Percentiles rank a stretch among this genome's conserved stretches.
Evolutionary conservation across 2,888 invertebrate species (phyloP).

Genomic region (Nomada ferruginata): DNA sequence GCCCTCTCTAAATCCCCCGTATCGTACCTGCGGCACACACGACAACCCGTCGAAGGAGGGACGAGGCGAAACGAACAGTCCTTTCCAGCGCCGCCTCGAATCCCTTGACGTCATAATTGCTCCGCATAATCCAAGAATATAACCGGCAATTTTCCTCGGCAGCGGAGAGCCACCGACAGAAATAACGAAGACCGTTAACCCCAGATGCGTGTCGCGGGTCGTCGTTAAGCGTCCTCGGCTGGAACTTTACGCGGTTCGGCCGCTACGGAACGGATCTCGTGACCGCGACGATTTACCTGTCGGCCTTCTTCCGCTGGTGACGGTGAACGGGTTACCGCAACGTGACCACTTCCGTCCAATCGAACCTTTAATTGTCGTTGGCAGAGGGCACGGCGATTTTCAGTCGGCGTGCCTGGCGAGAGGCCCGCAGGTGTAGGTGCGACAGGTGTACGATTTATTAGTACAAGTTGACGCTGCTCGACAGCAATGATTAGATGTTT

Average conservation of each 20-base stretch:
- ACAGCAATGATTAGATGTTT: too few species aligned
- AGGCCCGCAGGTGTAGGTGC: too few species aligned
- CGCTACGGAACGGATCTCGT: conserved; percentile 62
- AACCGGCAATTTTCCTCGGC: conserved; percentile 69
- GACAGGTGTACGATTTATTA: too few species aligned
- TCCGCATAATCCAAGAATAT: conserved; percentile 64
- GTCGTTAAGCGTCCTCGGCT: conserved; percentile 64
- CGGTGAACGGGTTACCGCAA: conserved; percentile 55
- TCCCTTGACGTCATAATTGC: conserved; percentile 70
- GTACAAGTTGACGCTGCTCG: too few species aligned
- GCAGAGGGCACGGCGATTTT: neutral
- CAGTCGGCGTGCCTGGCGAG: too few species aligned
- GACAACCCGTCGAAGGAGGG: neutral
- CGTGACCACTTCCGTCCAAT: conserved; percentile 62
- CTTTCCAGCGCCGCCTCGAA: conserved; percentile 27
- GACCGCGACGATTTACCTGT: conserved; percentile 71
- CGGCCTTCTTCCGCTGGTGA: conserved; percentile 54
- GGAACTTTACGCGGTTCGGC: conserved; percentile 52
- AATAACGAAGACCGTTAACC: conserved; percentile 77
- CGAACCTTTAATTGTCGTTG: conserved; percentile 59
- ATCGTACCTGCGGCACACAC: neutral
- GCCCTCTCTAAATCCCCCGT: neutral
- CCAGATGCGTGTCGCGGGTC: conserved; percentile 65
- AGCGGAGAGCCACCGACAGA: conserved; percentile 56
- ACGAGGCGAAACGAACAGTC: neutral